These are phyloP conservation scores for Prosopocoilus inquinatus DNA, from an alignment of 2,888 invertebrate species.

Conservation along the genomic window DNA sequence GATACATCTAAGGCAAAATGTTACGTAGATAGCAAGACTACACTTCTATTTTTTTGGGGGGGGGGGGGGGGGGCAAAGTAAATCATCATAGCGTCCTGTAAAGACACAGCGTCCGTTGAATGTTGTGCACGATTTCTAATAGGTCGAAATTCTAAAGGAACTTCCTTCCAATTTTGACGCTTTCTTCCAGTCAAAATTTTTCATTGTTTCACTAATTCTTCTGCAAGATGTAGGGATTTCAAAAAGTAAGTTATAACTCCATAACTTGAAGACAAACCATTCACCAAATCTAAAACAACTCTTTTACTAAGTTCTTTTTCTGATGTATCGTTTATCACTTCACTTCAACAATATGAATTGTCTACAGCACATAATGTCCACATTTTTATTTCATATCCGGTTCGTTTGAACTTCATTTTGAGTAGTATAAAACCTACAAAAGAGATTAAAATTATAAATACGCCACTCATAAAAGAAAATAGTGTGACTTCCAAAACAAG, in stretches of 20 bases:
- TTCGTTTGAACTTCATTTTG: no score
- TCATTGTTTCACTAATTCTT: not conserved
- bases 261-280: not conserved
- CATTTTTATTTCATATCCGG: not conserved
- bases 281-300: no score
- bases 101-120: slow-evolving; percentile 3
- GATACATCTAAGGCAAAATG: not conserved
- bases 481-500: no score
- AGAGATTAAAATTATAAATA: no score
- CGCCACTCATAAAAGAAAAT: no score
- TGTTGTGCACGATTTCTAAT: not conserved
- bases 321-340: no score
- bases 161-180: not conserved
- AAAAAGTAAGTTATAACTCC: not conserved
- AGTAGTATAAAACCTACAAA: no score
- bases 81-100: slow-evolving; percentile 1
- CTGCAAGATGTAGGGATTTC: not conserved
- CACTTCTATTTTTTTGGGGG: not conserved
- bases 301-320: no score
- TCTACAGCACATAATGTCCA: not conserved
- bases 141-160: not conserved
- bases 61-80: no score
- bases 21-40: not conserved
- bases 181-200: not conserved
- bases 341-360: not conserved